Base-by-base conservation (phyloP, 2,113 vertebrate species). In the Arenaria interpres region DNA sequence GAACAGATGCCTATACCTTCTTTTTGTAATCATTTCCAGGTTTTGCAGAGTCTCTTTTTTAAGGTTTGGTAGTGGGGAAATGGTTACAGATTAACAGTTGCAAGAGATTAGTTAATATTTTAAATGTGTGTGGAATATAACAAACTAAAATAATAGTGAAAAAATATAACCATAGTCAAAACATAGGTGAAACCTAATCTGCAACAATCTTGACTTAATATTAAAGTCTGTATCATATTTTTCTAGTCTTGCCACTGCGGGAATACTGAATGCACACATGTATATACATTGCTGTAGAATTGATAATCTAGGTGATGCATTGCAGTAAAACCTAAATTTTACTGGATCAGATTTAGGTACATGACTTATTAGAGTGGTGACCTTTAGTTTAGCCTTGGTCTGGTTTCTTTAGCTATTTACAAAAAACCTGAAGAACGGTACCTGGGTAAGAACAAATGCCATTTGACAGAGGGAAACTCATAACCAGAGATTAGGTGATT, bases 131-230 rank as follows among this genome's bases (percentile, higher is more conserved):
- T 64, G 57, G 80, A 92, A 66, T 66, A 82, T 23, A 32, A 50
- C 39, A 87, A 85, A 79, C 18, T 63, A 85, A 95, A 96, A 73
- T 82, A 69, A 69, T 57, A 73, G 12, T 46, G 57, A 79, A 92
- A 94, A 94, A 89, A 64, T 73, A 39, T 27, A 85, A 69, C 25
- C 46, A 54, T 46, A 97, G 94, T 66, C 86, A 95, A 96, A 95
- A 92, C 77, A 88, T 41, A 89, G 15, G 53, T 92, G 97, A 95
- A 97, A 97, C n/a, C 5, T 81, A 41, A 90, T 73, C 73, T 88
- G 45, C 73, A 90, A 62, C 60, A 82, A 50, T 85, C 84, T 76
- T 95, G 90, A 93, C 37, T 89, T 89, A 91, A 93, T 92, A 90
- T 82, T 87, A 69, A 92, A 91, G 41, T 25, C n/a, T 59, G 23